Evolutionary conservation across 2,113 vertebrate species (phyloP), one percentile per base, ranked within the genome.

Genomic region (Bubo blakistoni): DNA sequence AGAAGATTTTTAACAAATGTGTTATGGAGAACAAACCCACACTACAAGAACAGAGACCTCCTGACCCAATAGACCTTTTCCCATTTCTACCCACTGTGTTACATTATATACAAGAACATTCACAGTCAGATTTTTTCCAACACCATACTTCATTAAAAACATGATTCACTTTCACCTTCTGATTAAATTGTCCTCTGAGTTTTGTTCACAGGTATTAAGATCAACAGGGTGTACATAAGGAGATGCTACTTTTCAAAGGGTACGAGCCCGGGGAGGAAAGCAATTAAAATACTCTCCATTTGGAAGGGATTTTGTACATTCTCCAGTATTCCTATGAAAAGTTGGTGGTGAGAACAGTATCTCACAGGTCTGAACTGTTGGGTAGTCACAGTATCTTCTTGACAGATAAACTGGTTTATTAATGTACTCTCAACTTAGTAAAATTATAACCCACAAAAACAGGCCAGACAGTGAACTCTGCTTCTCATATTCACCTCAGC

Each of bases 1-100:
- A 13, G 42, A 81, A 8, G 5, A 42, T 42, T 89, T 87, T 79
- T 59, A 51, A 58, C 19, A 67, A 59, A 46, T 7, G 2, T 40
- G 7, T 62, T 38, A 32, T 1, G 17, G 49, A 90, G 32, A 65
- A 24, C 16, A 74, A 40, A 44, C 9, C 11, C 40, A 13, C 16
- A 13, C 14, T 30, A 49, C 49, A 81, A 86, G 57, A 91, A 70
- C 4, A 72, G 27, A 91, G n/a, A 59, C 5, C 1, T 40, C n/a
- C 7, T 0, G 0, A 36, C 7, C 15, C 7, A 42, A 16, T 9
- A 61, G 34, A 38, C 8, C 11, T 74, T 87, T 74, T 42, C 58
- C 9, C 4, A 46, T 89, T 46, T 36, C 32, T 80, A 18, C 9
- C 32, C 30, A 36, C 38, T 32, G 17, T 40, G 6, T 85, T 55